Base-by-base conservation (phyloP, 2,888 invertebrate genomes). In the Seira ritae region DNA sequence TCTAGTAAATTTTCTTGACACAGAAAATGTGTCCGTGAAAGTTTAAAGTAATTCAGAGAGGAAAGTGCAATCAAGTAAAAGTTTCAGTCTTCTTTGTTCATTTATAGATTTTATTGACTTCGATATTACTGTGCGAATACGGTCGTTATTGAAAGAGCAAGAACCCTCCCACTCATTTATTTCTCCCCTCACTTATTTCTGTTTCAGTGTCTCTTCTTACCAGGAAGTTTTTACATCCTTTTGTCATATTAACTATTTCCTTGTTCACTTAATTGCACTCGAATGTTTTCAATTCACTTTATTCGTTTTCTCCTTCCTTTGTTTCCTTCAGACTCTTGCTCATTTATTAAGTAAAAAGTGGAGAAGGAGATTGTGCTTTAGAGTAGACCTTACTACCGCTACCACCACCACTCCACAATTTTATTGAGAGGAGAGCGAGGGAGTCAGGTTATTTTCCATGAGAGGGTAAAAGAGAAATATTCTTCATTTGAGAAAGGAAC, bases 181-280 rank as follows among this genome's bases (percentile, higher is more conserved):
- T 55, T 17, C 55, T 12, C 55, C 55, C 15, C 55, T 55, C 12
- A 2, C n/a, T 55, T 31, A 2, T 31, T 31, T 31, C 31, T 31
- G 31, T 31, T 31, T 31, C 31, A 12, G 55, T 55, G 55, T 12
- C 17, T 55, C 6, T 42, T 42, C 42, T 42, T 6, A 42, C 6
- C 42, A 8, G 55, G n/a, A 55, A 55, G 55, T 55, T 55, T 55
- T 55, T 55, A n/a, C 55, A 55, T 55, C 55, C 73, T 73, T 80
- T 80, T 79, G 72, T 79, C 71, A 66, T 42, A 68, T 55, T 55
- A 55, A 55, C 55, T 55, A 55, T 80, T 67, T 66, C 60, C 67
- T 20, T 67, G 68, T 42, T 73, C 73, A 80, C 68, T 80, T 80
- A 71, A 80, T 73, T 80, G 65, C 73, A 72, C 42, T 24, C 73